Evolutionary conservation across 2,888 invertebrate species (phyloP).

Genomic region (Dicyrtoma fusca): DNA sequence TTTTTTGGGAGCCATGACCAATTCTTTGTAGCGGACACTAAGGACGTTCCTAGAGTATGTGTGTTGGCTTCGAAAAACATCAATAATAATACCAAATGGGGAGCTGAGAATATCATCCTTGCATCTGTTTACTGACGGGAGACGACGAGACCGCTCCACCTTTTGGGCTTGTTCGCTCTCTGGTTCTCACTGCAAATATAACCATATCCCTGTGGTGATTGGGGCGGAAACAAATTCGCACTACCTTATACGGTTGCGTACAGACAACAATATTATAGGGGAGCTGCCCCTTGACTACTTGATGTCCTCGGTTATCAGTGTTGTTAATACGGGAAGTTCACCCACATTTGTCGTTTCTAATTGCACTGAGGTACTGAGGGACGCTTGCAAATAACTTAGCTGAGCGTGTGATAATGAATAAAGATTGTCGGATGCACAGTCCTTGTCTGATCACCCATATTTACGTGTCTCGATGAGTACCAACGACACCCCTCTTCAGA

Average conservation of each 20-base stretch:
- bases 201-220: slow-evolving; percentile 23
- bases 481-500: slow-evolving; percentile 1
- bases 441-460: slow-evolving; percentile 42
- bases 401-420: no score
- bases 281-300: slow-evolving; percentile 32
- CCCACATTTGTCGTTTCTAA: slow-evolving; percentile 37
- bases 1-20: background rate
- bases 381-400: slow-evolving; percentile 18
- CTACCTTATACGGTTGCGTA: slow-evolving; percentile 38
- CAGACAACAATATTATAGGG: slow-evolving; percentile 31
- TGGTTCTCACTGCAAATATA: slow-evolving; percentile 24
- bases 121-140: background rate
- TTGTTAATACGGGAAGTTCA: slow-evolving; percentile 17
- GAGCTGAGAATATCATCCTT: background rate
- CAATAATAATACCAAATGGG: background rate
- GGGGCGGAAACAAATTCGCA: slow-evolving; percentile 45
- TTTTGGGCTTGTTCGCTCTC: background rate
- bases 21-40: background rate
- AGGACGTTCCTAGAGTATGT: background rate
- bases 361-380: slow-evolving; percentile 37
- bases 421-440: slow-evolving; percentile 33
- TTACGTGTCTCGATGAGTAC: background rate
- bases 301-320: slow-evolving; percentile 15
- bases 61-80: background rate
- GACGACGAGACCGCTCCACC: background rate